Evolutionary conservation across 2,113 vertebrate genomes (phyloP).

Genomic region (Lamprotornis superbus): DNA sequence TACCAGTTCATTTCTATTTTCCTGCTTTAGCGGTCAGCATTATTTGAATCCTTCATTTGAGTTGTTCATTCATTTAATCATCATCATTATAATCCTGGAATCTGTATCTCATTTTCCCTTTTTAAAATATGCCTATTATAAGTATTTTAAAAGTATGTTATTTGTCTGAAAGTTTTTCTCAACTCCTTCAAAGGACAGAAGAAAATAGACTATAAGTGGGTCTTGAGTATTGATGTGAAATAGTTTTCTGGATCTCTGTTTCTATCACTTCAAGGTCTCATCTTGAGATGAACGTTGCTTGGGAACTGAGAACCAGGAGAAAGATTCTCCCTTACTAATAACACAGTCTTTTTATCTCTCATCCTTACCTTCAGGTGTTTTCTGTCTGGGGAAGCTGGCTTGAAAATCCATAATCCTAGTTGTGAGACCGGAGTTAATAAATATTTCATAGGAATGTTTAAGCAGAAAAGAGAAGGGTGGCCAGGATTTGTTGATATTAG

Average conservation of each 20-base stretch:
- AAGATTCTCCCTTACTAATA: background rate
- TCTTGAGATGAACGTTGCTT: background rate
- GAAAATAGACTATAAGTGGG: background rate
- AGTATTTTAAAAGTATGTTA: background rate
- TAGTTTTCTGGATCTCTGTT: background rate
- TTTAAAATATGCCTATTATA: background rate
- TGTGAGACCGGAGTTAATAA: background rate
- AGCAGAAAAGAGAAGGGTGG: background rate
- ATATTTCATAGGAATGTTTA: background rate
- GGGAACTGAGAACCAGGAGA: background rate
- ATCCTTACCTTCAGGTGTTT: background rate
- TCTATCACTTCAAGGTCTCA: background rate
- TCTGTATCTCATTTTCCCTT: background rate
- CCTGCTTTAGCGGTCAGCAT: background rate
- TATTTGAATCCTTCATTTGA: background rate
- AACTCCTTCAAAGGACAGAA: background rate
- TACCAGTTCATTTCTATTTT: background rate
- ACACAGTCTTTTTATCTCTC: background rate
- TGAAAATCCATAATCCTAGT: background rate
- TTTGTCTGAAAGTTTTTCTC: background rate
- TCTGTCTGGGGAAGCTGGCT: background rate
- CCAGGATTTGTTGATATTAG: background rate
- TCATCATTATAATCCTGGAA: background rate
- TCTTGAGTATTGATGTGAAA: background rate
- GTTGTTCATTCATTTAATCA: background rate